Conservation (phyloP, 2,888 invertebrate genomes). For the Ecdyonurus torrentis region DNA sequence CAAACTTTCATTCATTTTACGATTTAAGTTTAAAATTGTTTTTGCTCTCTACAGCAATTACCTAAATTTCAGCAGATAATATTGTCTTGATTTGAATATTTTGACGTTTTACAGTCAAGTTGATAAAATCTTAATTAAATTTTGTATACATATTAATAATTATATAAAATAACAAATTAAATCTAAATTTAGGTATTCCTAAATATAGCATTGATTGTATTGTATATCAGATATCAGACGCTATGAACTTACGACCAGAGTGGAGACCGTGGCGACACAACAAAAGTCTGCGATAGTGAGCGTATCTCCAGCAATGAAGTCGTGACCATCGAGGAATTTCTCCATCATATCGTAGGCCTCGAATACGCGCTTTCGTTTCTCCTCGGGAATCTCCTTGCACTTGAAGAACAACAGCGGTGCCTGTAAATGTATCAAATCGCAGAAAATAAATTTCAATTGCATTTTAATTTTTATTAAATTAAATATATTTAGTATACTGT, state of each 20-base stretch:
- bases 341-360: constrained; percentile 41
- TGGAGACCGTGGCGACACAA: constrained; percentile 36
- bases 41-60: too few relatives aligned
- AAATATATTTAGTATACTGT: too few relatives aligned
- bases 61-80: too few relatives aligned
- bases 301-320: constrained; percentile 42
- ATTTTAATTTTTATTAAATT: too few relatives aligned
- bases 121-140: background rate
- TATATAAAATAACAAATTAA: background rate
- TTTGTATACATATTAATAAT: too few relatives aligned
- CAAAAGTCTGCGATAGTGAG: constrained; percentile 47
- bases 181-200: background rate
- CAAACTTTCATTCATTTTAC: too few relatives aligned
- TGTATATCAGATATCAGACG: constrained; percentile 11
- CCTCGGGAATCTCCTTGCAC: constrained; percentile 35
- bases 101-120: too few relatives aligned
- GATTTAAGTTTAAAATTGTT: too few relatives aligned
- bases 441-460: too few relatives aligned
- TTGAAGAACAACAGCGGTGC: constrained; percentile 41
- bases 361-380: constrained; percentile 35
- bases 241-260: constrained; percentile 33
- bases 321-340: constrained; percentile 34
- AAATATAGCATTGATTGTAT: background rate
- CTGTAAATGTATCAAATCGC: too few relatives aligned
- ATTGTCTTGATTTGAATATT: too few relatives aligned